These are phyloP conservation scores for Phasia obesa DNA, from an alignment of 2,888 invertebrate species.

Conservation along the genomic window DNA sequence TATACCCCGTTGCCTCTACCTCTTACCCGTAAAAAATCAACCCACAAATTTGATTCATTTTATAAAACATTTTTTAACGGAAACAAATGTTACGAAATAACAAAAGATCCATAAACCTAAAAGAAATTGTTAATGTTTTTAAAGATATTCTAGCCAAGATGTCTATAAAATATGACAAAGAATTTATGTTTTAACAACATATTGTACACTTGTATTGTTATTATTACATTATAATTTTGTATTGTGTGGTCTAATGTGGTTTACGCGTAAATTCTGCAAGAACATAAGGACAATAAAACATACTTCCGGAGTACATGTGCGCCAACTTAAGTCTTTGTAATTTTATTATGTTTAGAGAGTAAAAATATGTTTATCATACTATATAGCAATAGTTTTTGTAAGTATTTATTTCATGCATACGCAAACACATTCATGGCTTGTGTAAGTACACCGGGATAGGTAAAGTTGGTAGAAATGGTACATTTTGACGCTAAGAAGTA, in stretches of 20 bases:
- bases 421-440: neutral
- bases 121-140: conserved; percentile 44
- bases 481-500: too few species aligned
- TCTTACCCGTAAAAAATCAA: neutral
- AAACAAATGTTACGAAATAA: conserved; percentile 40
- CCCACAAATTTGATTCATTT: neutral
- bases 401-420: neutral
- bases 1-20: too few species aligned
- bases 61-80: conserved; percentile 11
- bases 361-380: conserved; percentile 7
- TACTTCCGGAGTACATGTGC: conserved; percentile 38
- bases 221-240: conserved; percentile 1
- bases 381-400: neutral
- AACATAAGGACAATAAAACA: conserved; percentile 57
- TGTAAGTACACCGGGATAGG: too few species aligned
- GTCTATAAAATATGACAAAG: conserved; percentile 46
- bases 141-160: conserved; percentile 44
- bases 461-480: too few species aligned
- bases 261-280: conserved; percentile 36
- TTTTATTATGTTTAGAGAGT: neutral
- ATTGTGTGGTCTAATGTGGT: conserved; percentile 39
- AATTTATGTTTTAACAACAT: conserved; percentile 52
- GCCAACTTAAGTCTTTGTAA: neutral
- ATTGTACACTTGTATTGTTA: conserved; percentile 23
- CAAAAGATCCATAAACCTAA: conserved; percentile 43